phyloP scores from a whole-genome alignment of 2,888 invertebrate species.

The Apodemia mormo region DNA sequence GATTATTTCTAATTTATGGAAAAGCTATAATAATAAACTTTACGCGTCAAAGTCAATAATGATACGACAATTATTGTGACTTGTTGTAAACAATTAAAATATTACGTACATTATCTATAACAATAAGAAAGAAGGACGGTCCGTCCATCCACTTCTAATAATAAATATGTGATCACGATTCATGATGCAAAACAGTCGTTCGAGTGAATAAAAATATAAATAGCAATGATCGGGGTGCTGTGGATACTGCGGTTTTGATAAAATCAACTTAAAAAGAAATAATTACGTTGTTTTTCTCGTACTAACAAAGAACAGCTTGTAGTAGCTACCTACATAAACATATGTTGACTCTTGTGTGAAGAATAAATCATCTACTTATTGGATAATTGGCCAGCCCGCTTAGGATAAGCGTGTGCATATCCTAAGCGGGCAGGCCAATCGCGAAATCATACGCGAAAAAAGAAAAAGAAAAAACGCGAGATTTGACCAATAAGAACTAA shows the following conservation, averaged over 20 bases:
- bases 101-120: not conserved
- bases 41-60: not conserved
- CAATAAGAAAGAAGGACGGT: not conserved
- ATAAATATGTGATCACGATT: slow-evolving; percentile 16
- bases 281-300: not conserved
- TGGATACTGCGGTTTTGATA: slow-evolving; percentile 28
- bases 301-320: too few relatives aligned
- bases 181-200: slow-evolving; percentile 19
- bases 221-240: slow-evolving; percentile 32
- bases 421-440: too few relatives aligned
- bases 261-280: not conserved
- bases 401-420: too few relatives aligned
- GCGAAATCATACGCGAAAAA: too few relatives aligned
- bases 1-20: slow-evolving; percentile 9
- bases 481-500: too few relatives aligned
- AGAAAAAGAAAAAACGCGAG: too few relatives aligned
- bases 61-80: not conserved
- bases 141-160: slow-evolving; percentile 1
- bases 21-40: not conserved
- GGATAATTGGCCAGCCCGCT: too few relatives aligned
- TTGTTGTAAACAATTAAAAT: not conserved
- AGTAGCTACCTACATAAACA: too few relatives aligned
- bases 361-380: too few relatives aligned
- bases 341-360: too few relatives aligned
- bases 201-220: slow-evolving; percentile 33